These are phyloP conservation scores for Temnopleurus reevesii DNA, from an alignment of 53 echinoderm and acorn worm species.

Conservation along the genomic window DNA sequence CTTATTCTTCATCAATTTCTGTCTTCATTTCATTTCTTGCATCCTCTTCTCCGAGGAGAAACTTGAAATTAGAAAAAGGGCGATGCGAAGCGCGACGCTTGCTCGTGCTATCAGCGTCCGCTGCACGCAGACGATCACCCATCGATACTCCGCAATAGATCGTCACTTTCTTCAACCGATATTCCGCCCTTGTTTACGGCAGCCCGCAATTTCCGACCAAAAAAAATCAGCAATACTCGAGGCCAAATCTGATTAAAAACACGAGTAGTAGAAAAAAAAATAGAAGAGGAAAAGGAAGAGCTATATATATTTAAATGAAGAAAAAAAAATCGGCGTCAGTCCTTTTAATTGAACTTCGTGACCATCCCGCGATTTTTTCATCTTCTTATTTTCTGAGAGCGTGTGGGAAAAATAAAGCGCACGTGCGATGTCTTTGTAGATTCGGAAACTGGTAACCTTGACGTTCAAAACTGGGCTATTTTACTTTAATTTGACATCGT, in stretches of 20 bases:
- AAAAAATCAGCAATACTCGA: conserved; percentile 21
- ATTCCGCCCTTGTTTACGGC: neutral
- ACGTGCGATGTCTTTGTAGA: conserved; percentile 1
- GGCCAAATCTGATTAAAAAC: conserved; percentile 40
- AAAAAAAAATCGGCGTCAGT: neutral
- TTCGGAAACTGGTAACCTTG: neutral
- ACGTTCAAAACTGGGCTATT: conserved; percentile 40
- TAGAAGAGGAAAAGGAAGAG: neutral
- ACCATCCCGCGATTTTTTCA: conserved; percentile 16
- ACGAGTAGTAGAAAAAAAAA: neutral
- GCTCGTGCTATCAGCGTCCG: neutral
- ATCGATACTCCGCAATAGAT: neutral
- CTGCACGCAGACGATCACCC: neutral
- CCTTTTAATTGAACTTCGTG: conserved; percentile 20
- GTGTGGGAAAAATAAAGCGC: neutral
- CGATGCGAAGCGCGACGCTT: neutral
- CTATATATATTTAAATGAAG: neutral
- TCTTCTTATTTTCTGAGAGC: neutral
- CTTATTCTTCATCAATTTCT: conserved; percentile 19
- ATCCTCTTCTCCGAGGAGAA: neutral
- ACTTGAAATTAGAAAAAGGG: neutral
- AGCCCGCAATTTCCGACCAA: conserved; percentile 29
- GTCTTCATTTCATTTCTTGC: conserved; percentile 3
- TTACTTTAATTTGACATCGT: conserved; percentile 47
- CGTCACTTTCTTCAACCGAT: neutral